Evolutionary conservation across 2,888 invertebrate species (phyloP).

Genomic region (Ennomos erosarius): DNA sequence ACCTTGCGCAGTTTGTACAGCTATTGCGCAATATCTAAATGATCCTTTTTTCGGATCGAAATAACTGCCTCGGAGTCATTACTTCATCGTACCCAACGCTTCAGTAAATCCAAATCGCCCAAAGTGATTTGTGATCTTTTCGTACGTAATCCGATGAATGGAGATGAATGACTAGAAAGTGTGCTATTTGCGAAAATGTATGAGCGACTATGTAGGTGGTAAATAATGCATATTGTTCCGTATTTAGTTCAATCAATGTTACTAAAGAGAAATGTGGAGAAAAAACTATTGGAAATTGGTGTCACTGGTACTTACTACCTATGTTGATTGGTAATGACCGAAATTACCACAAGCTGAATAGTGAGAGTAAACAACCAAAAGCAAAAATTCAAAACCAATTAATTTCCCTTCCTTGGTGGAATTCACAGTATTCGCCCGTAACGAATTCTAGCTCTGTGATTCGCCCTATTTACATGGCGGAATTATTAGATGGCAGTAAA

Average conservation of each 20-base stretch:
- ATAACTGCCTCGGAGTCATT: slow-evolving; percentile 22
- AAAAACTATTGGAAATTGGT: slow-evolving; percentile 9
- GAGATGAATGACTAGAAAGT: slow-evolving; percentile 20
- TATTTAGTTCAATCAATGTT: slow-evolving; percentile 15
- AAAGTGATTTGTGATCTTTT: slow-evolving; percentile 14
- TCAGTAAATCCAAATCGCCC: slow-evolving; percentile 23
- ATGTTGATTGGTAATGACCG: slow-evolving; percentile 16
- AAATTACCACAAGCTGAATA: slow-evolving; percentile 19
- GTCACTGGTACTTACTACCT: too few species aligned
- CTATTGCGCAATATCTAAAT: slow-evolving; percentile 54
- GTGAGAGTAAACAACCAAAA: too few species aligned
- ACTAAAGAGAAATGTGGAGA: slow-evolving; percentile 19
- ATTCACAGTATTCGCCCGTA: too few species aligned
- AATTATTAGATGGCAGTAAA: too few species aligned
- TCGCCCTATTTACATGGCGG: too few species aligned
- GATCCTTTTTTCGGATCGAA: slow-evolving; percentile 34
- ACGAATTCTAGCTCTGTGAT: too few species aligned
- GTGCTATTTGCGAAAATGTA: slow-evolving; percentile 9
- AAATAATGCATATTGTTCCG: slow-evolving; percentile 12
- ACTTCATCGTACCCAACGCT: slow-evolving; percentile 24
- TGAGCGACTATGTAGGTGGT: slow-evolving; percentile 7
- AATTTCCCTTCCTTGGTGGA: too few species aligned
- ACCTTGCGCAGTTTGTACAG: slow-evolving; percentile 19
- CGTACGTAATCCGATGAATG: slow-evolving; percentile 21
- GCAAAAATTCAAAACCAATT: too few species aligned